Evolutionary conservation across 2,113 vertebrate genomes (phyloP), one percentile per base, ranked within the genome.

Genomic region (Corythornis madagascariensis): DNA sequence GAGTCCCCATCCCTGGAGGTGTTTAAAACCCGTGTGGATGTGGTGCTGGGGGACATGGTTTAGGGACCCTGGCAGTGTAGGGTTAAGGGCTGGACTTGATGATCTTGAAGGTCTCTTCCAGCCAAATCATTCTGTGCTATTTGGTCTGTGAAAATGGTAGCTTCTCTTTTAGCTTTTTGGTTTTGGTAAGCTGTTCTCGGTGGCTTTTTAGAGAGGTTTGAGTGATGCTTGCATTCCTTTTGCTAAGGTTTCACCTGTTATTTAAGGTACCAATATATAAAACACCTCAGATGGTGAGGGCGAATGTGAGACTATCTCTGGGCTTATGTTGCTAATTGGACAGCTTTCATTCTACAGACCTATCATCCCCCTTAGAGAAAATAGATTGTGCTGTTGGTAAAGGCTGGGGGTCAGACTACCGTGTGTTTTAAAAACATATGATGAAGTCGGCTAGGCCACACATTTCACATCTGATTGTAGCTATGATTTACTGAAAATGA

Each of bases 141-240:
- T 81, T 35, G 0, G 16, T 19, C 15, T 6, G 0, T 45, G 21
- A 10, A 11, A 48, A 72, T 1, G 6, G 35, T 19, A 4, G 25
- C 40, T 52, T 24, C 13, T 28, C 35, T 52, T 26, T 13, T 25
- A 24, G 38, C 14, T 4, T 20, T 10, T 38, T 11, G 53, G 13
- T 13, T 24, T 13, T 6, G 18, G 2, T 8, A 28, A 65, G 26
- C 29, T 4, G 1, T 66, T 55, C 11, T 83, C 47, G 1, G 40
- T 8, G 18, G 25, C 25, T 59, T 25, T 47, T 53, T 14, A 45
- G 43, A 26, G 7, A 38, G 40, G 42, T 74, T 53, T 11, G 10
- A 18, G 60, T 45, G 50, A 3, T 60, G 28, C 25, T 78, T 50
- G 43, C 17, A 29, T 33, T 25, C 22, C 10, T 29, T 25, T 47